Base-by-base conservation (phyloP, 2,888 invertebrate species). In the Neuroscelio doddi region DNA sequence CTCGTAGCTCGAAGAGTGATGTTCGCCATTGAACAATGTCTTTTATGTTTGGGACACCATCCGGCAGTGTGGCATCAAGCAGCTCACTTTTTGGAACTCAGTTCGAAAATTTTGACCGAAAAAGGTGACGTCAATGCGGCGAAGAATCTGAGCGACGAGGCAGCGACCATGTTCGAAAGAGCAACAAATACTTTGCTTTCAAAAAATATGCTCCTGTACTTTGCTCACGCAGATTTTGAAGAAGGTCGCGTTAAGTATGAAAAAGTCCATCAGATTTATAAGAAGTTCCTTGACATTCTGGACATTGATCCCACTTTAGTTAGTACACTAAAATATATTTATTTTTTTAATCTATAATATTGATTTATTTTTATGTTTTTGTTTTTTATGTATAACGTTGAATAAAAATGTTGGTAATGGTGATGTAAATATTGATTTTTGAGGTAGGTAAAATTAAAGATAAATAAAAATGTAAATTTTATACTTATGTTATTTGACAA, bases 41-140 rank as follows among this genome's bases (percentile, higher is more conserved):
- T 99, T 42, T 86, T 99, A 38, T 98, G 98, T 79, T 87, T 99
- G 27, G 97, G 97, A 0, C 98, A 98, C 86, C 97, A 98, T 84
- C 97, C 98, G 0, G 98, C 99, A 70, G 95, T 99, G 59, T 99
- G 99, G 99, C 96, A 97, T 84, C 98, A 99, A 86, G 98, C 98
- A 0, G 97, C 98, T 0, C 93, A 96, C 81, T 99, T 96, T 86
- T 88, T 99, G 41, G 98, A 99, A 84, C 92, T 96, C 80, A 96
- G 97, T 68, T 94, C 97, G 27, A 96, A 96, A 84, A 90, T 95
- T 72, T 88, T 99, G 57, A 92, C 93, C 44, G 98, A 98, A 84
- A 98, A 97, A 85, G 98, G 97, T 85, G 98, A 98, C 84, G 93
- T 96, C 24, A 96, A 93, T 84, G 94, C 96, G 0, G 92, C 96